Evolutionary conservation across 2,888 invertebrate species (phyloP), one percentile per base, ranked within the genome.

Genomic region (Halictus ligatus): DNA sequence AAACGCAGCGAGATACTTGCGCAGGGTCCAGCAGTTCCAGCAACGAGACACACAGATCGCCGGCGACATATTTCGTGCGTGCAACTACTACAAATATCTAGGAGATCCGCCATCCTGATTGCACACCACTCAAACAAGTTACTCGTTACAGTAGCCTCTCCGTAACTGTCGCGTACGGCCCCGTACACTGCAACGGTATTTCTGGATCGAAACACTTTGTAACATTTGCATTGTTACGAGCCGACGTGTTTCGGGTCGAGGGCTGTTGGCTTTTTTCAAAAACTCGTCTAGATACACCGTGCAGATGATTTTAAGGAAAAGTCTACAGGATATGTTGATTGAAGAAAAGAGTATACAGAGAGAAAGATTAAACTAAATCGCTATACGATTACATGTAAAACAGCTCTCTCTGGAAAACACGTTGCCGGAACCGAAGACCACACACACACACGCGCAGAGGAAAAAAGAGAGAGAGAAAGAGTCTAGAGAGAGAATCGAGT

Each of bases 1-100:
- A 88, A 86, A 83, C 60, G 74, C 77, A 81, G 72, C 69, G 73
- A 54, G 64, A 54, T 84, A 86, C 81, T 83, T 82, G 82, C 73
- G 86, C 78, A 80, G 60, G 58, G n/a, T 80, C n/a, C 75, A 71
- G 25, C 60, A 48, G 40, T 43, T 21, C 71, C 40, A n/a, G 15
- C 43, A 71, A 40, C 75, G 21, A 75, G 50, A 77, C 69, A 82
- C 71, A 50, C 71, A 40, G 73, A 79, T 83, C 67, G 58, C 29
- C 50, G 72, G 46, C 25, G 69, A 75, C 69, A 35, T 69, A 64
- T 75, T 74, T 79, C 54, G 60, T 40, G 76, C 83, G 78, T 85
- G 86, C 86, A 81, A 86, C 75, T 77, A 76, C 69, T 78, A 80
- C 67, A 29, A 43, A 71, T n/a, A 54, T 18, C 43, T n/a, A 71